A percentile compares a stretch with the other conserved stretches of the same genome.
These are phyloP conservation scores for Apamea monoglypha DNA, from an alignment of 2,888 invertebrate species.

Conservation along the genomic window DNA sequence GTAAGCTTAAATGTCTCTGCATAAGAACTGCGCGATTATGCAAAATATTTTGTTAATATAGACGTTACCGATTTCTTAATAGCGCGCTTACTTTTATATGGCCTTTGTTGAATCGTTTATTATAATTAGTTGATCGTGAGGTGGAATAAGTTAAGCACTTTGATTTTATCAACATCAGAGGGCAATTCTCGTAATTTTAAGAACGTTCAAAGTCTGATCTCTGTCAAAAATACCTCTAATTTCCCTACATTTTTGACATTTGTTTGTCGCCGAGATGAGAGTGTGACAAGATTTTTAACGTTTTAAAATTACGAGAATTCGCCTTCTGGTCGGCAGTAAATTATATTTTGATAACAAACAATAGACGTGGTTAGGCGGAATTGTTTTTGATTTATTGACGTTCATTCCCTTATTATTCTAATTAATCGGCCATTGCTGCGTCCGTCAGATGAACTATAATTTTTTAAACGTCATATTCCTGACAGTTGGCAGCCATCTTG, in stretches of 20 bases:
- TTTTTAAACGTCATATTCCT: constrained; percentile 50
- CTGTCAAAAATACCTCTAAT: neutral
- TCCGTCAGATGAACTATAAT: constrained; percentile 38
- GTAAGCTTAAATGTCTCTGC: constrained; percentile 52
- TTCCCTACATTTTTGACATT: neutral
- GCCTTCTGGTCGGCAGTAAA: constrained; percentile 38
- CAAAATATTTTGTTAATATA: constrained; percentile 56
- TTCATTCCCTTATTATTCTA: constrained; percentile 38
- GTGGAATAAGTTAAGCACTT: constrained; percentile 36
- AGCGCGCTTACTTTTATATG: constrained; percentile 15
- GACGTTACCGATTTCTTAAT: constrained; percentile 60
- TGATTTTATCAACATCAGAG: constrained; percentile 42
- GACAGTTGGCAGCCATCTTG: constrained; percentile 52
- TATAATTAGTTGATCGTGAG: constrained; percentile 34
- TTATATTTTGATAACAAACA: constrained; percentile 54
- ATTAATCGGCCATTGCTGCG: constrained; percentile 30
- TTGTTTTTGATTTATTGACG: constrained; percentile 40
- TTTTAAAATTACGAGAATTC: neutral
- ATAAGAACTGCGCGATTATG: constrained; percentile 60
- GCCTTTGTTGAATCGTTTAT: constrained; percentile 38
- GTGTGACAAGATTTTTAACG: neutral
- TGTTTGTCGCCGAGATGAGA: neutral
- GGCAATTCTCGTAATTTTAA: neutral
- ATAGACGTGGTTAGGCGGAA: constrained; percentile 37
- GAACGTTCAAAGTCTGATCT: neutral